A percentile compares a stretch with the other conserved stretches of the same genome.
Evolutionary conservation across 1,140 invertebrate species (phyloP).

Genomic region (Philopotamus ludificatus): DNA sequence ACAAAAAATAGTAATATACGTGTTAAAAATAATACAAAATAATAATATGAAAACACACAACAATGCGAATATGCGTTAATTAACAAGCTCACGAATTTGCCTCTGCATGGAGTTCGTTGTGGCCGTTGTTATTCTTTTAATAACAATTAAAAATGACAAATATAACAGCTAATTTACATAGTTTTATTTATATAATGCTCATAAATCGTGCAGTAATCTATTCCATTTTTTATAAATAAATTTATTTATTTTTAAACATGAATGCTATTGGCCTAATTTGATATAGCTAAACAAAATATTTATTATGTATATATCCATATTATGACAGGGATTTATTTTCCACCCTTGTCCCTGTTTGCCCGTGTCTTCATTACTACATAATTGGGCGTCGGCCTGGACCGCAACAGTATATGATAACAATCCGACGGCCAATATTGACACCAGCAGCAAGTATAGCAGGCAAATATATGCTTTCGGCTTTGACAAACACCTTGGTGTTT

Average conservation of each 20-base stretch:
- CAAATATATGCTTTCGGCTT: conserved; percentile 31
- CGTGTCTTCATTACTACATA: conserved; percentile 38
- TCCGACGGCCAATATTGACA: conserved; percentile 37
- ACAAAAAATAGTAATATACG: neutral
- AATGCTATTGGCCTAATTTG: too few species aligned
- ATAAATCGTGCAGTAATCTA: too few species aligned
- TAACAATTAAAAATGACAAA: too few species aligned
- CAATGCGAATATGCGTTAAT: conserved; percentile 13
- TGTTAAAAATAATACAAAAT: neutral
- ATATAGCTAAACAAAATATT: too few species aligned
- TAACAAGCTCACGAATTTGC: neutral
- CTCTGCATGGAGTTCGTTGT: too few species aligned
- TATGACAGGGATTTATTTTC: too few species aligned
- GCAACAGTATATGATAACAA: conserved; percentile 35
- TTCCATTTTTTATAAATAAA: too few species aligned
- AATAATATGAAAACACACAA: conserved; percentile 11
- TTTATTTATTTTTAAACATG: too few species aligned
- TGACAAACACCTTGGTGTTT: conserved; percentile 15
- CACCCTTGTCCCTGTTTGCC: conserved; percentile 26
- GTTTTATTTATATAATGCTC: too few species aligned
- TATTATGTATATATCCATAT: too few species aligned
- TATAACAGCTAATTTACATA: too few species aligned
- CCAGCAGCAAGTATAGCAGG: conserved; percentile 25
- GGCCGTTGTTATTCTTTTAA: too few species aligned
- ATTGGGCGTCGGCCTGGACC: conserved; percentile 23